Evolutionary conservation across 2,797 vertebrate genomes (phyloP), one percentile per base, ranked within the genome.

Genomic region (Craterocephalus amniculus): DNA sequence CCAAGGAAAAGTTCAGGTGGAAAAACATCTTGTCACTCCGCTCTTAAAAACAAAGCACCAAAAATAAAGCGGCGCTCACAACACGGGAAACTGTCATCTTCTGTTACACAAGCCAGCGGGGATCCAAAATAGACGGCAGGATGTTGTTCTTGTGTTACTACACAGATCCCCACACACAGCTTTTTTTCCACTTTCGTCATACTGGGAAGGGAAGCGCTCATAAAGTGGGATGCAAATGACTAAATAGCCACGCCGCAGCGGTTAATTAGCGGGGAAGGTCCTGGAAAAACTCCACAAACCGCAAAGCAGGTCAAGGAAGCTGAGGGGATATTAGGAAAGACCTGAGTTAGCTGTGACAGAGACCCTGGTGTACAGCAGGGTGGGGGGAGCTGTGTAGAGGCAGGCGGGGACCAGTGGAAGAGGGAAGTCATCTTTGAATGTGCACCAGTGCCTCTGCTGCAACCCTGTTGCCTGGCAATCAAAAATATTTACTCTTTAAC

Each of bases 401-500:
- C 70, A 71, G 78, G 76, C 78, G 57, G 82, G 74, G 75, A 85
- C 73, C 78, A 83, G 63, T 83, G 90, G 88, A 90, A 84, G 88
- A 87, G 86, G 88, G 86, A 87, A 92, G 88, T 88, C 89, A 88
- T 91, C 79, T 81, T 4, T 77, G 87, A 77, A 80, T 87, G 81
- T 78, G 83, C 81, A 88, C 86, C 86, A 86, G 67, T 60, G 78
- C 83, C 81, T 85, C 79, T 62, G 85, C 83, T 89, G 72, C 78
- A 79, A 80, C 74, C 78, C 58, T 82, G 94, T 95, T 95, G 94
- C 94, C 87, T 91, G 90, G 94, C 83, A 59, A 90, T 80, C 67
- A 72, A 87, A 93, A 94, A 94, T 94, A 94, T 95, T 95, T 93
- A 94, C 92, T 77, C 81, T 84, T 81, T 40, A 55, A 84, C 87